These are phyloP conservation scores for Puma concolor DNA, from an alignment of 2,113 vertebrate species.

Conservation along the genomic window DNA sequence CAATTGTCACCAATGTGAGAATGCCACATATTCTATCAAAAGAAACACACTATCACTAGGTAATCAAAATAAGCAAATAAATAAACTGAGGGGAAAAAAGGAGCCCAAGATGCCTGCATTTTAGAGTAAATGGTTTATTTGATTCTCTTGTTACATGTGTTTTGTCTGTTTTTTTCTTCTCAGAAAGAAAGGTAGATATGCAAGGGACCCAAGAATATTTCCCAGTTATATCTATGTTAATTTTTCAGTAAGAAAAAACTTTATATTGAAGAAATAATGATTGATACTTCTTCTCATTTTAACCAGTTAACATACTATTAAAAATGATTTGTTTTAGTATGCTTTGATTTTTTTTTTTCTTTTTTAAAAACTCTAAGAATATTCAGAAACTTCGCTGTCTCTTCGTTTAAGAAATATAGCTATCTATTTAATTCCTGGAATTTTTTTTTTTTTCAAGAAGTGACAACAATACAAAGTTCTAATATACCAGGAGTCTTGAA, in stretches of 20 bases:
- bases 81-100: background rate
- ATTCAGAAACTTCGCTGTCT: constrained; percentile 19
- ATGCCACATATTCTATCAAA: constrained; percentile 40
- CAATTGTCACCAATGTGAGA: constrained; percentile 53
- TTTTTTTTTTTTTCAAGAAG: constrained; percentile 18
- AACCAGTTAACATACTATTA: constrained; percentile 9
- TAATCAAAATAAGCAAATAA: constrained; percentile 51
- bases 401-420: constrained; percentile 61
- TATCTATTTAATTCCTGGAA: constrained; percentile 34
- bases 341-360: background rate
- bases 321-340: constrained; percentile 25
- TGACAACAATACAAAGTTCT: constrained; percentile 48
- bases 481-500: constrained; percentile 11
- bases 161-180: constrained; percentile 43
- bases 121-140: constrained; percentile 39
- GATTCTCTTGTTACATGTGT: background rate
- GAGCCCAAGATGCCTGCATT: constrained; percentile 12
- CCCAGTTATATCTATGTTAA: background rate
- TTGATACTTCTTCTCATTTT: background rate
- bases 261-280: constrained; percentile 43
- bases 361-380: constrained; percentile 54
- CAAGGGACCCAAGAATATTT: constrained; percentile 19
- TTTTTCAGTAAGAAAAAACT: constrained; percentile 37
- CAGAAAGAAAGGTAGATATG: background rate
- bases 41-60: constrained; percentile 57